Base-by-base conservation (phyloP, 2,888 invertebrate genomes). In the Xestobium rufovillosum region DNA sequence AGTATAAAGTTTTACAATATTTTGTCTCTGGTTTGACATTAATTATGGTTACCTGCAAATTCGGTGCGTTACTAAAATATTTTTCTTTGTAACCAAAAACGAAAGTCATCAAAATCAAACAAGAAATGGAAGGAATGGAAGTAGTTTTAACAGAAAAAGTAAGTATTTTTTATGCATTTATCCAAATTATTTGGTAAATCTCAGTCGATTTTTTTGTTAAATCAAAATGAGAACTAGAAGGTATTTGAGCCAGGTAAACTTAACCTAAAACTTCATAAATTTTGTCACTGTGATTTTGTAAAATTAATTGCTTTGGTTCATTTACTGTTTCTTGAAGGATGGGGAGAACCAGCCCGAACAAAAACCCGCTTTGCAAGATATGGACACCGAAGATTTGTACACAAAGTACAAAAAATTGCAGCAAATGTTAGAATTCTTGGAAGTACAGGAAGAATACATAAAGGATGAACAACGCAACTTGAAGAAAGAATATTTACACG, bases 401-500 rank as follows among this genome's bases (percentile, higher is more conserved):
- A 92, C 92, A 9, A 92, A 91, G 67, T 95, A 87, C 59, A 96
- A 95, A 87, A 96, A 95, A 78, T 71, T 98, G 11, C 94, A 95
- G 68, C 82, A 90, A 47, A 92, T 95, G 70, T 67, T 98, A 14
- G 97, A 98, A 65, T 98, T 97, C 64, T 70, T 98, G 6, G 91
- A 95, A 65, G 97, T 98, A 0, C 97, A 98, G 72, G 98, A 99
- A 63, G 96, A 97, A 57, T 98, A 98, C 63, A 96, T 98, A 36
- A 99, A 98, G 68, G 95, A 97, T 75, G 98, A 98, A 68, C 97
- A 96, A 63, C 80, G 96, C 37, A 98, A 98, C 66, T 70, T 98
- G 36, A 97, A 97, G 63, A 98, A 98, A 56, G 98, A 98, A 65
- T 95, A 97, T 66, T 72, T 98, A 2, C 98, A 98, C 67, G 98